Base-by-base conservation (phyloP, 2,113 vertebrate species). In the Vanacampus margaritifer region DNA sequence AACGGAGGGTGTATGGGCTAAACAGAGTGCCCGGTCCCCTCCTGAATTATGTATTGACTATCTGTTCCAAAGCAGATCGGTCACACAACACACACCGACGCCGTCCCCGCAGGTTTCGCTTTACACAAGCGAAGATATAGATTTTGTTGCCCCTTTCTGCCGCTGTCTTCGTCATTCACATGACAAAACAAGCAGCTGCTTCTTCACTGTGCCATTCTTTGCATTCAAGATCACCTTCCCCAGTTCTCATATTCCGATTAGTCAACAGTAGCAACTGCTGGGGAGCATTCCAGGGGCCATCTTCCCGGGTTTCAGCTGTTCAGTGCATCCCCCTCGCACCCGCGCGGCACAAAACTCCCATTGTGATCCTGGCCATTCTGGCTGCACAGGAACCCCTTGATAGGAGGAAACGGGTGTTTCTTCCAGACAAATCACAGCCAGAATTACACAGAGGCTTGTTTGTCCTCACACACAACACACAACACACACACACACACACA, bases 181-280 rank as follows among this genome's bases (percentile, higher is more conserved):
- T 91, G 90, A 91, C 92, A 94, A 95, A 94, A 95, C 93, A 95
- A 95, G 95, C 96, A 98, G 96, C 96, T 98, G 96, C 92, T 93
- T 92, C 92, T 92, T 95, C 94, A 94, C 94, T 95, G 95, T 94
- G 93, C 95, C 93, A 92, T 97, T 95, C 95, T 96, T 95, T 93
- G 91, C 92, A 94, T 92, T 93, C 93, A 93, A 92, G 94, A 96
- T 96, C 95, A 96, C 94, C 95, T 96, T 96, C 94, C 94, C 93
- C 91, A 91, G 90, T 93, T 95, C 95, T 95, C 95, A 94, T 95
- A 95, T 98, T 98, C 94, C 95, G 93, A 95, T 95, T 95, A 95
- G 95, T 95, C 95, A 96, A 97, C 96, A 95, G 94, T 94, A 94
- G 93, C 95, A 96, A 98, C 95, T 96, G 91, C 94, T 93, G 92